These are phyloP conservation scores for Yponomeuta plumbellus DNA, from an alignment of 2,888 invertebrate genomes.

Conservation along the genomic window DNA sequence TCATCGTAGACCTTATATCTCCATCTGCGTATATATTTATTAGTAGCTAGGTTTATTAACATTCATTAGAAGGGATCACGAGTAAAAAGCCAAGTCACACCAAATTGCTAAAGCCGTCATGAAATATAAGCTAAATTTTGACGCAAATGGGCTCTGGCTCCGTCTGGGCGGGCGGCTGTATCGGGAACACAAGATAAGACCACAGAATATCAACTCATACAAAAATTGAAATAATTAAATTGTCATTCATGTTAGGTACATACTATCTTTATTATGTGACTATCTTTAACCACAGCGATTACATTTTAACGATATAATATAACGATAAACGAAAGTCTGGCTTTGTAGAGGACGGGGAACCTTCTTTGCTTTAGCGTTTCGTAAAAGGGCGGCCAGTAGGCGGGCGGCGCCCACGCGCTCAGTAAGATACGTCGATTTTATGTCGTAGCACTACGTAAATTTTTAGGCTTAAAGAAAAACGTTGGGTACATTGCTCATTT, in stretches of 20 bases:
- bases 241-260: too few relatives aligned
- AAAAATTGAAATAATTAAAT: too few relatives aligned
- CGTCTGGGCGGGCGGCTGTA: slow-evolving; percentile 22
- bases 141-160: slow-evolving; percentile 12
- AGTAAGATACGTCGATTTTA: neutral
- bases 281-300: too few relatives aligned
- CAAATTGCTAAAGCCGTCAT: neutral
- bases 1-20: neutral
- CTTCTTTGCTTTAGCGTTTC: neutral
- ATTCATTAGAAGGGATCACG: neutral
- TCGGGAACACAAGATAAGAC: neutral
- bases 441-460: neutral
- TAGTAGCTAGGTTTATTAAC: neutral
- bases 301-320: too few relatives aligned
- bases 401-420: slow-evolving; percentile 36
- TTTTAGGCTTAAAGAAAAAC: neutral
- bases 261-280: too few relatives aligned
- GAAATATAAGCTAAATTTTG: slow-evolving; percentile 15
- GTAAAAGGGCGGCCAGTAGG: slow-evolving; percentile 19
- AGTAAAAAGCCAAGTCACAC: neutral
- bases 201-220: neutral
- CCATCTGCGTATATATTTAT: neutral
- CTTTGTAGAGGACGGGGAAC: neutral
- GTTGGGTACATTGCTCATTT: neutral
- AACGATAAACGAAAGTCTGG: too few relatives aligned